A percentile compares a stretch with the other conserved stretches of the same genome.
phyloP scores from a whole-genome alignment of 2,888 invertebrate genomes.

The Lepidocyrtoides sp. region DNA sequence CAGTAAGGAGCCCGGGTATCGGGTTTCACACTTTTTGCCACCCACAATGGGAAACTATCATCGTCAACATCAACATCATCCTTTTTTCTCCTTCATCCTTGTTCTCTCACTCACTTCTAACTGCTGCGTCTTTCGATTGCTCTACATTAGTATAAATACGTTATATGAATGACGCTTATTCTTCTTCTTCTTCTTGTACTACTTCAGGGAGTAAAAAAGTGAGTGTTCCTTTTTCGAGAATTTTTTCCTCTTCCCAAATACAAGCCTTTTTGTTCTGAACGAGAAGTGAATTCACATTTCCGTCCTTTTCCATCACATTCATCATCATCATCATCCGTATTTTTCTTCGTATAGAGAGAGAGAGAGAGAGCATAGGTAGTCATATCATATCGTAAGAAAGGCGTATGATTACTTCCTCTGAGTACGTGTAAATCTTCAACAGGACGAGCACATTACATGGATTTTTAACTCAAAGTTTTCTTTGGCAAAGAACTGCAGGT shows the following conservation, averaged over 20 bases:
- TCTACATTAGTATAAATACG: slow-evolving; percentile 55
- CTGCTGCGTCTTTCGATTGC: slow-evolving; percentile 10
- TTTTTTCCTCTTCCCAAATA: slow-evolving; percentile 28
- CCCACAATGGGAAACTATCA: slow-evolving; percentile 85
- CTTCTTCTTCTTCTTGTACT: slow-evolving; percentile 64
- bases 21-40: slow-evolving; percentile 85
- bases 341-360: background rate
- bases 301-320: slow-evolving; percentile 68
- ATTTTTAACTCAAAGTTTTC: slow-evolving; percentile 68
- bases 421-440: slow-evolving; percentile 63
- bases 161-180: slow-evolving; percentile 50
- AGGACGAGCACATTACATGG: slow-evolving; percentile 56
- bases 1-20: slow-evolving; percentile 85
- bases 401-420: slow-evolving; percentile 47
- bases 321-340: slow-evolving; percentile 14
- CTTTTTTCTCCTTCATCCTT: slow-evolving; percentile 56
- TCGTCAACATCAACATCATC: slow-evolving; percentile 66
- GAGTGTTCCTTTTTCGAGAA: slow-evolving; percentile 3
- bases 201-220: slow-evolving; percentile 8
- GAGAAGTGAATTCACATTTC: slow-evolving; percentile 61
- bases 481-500: slow-evolving; percentile 66
- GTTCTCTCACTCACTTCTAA: background rate
- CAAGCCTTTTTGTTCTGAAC: slow-evolving; percentile 20
- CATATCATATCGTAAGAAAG: slow-evolving; percentile 12
- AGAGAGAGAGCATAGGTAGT: no score